Evolutionary conservation across 2,113 vertebrate species (phyloP).

Genomic region (Upupa epops): DNA sequence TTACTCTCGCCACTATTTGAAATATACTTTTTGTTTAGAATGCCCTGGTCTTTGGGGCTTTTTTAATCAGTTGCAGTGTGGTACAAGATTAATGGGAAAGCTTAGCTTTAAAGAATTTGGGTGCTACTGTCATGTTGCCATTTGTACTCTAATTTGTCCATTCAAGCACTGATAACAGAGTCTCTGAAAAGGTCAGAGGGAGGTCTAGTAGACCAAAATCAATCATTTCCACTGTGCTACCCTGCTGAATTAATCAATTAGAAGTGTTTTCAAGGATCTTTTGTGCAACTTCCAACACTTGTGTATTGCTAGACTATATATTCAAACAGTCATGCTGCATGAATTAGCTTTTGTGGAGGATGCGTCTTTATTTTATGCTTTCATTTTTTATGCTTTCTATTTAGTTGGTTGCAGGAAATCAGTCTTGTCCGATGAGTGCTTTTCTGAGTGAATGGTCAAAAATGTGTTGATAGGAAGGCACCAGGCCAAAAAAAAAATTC

Average conservation of each 20-base stretch:
- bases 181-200: background rate
- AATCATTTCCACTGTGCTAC: conserved; percentile 24
- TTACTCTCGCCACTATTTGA: background rate
- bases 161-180: background rate
- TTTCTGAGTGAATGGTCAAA: background rate
- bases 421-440: background rate
- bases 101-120: background rate
- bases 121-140: background rate
- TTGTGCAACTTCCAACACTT: conserved; percentile 11
- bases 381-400: no score
- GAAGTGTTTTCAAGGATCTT: conserved; percentile 1
- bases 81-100: background rate
- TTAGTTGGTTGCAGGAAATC: background rate
- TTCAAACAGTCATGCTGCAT: background rate
- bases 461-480: background rate
- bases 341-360: conserved; percentile 30
- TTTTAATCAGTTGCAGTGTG: background rate
- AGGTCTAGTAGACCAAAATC: conserved; percentile 20
- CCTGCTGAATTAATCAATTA: conserved; percentile 42
- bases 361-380: background rate
- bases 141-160: conserved; percentile 20
- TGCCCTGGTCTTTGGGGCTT: background rate
- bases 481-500: background rate
- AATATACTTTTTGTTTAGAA: background rate
- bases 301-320: background rate